Base-by-base conservation (phyloP, 2,797 vertebrate genomes). In the Silurus lanzhouensis region DNA sequence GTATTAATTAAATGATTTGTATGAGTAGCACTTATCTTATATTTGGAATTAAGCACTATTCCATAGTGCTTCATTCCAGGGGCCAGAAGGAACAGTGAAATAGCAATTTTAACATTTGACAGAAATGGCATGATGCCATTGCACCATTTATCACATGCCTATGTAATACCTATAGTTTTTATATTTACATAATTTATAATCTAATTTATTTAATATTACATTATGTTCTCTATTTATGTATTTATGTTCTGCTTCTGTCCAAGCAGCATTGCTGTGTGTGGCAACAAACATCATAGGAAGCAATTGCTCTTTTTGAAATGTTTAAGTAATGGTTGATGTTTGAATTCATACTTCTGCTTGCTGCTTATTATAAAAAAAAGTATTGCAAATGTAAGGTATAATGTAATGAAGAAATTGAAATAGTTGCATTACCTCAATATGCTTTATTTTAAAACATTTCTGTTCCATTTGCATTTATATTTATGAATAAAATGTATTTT, bases 391-490 rank as follows among this genome's bases (percentile, higher is more conserved):
- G 31, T 38, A 66, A 13, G 52, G 27, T 58, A 25, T 2, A 1
- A 20, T 38, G 57, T 20, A 22, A 6, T 81, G 20, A 22, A 31
- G 19, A 83, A 74, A 75, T 76, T 6, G 10, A 44, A 38, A 3
- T 22, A 22, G 9, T 52, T 74, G 31, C n/a, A 74, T 46, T 38
- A 60, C 0, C 22, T 25, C 22, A 72, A 76, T 76, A 31, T 57
- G 25, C 22, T 61, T 46, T 55, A 9, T 81, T 68, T 55, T 67
- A 0, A 25, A 60, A 52, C 27, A 27, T 79, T 74, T 74, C 38
- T 77, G 55, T 58, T 85, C 17, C 58, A 83, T 67, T 79, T 38
- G 27, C 38, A 61, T 78, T 72, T 72, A 70, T 68, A 81, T 85
- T 6, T 74, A 67, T 81, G 31, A 52, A 55, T 85, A 46, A 46